These are phyloP conservation scores for Euplexia lucipara DNA, from an alignment of 2,888 invertebrate genomes.

Conservation along the genomic window DNA sequence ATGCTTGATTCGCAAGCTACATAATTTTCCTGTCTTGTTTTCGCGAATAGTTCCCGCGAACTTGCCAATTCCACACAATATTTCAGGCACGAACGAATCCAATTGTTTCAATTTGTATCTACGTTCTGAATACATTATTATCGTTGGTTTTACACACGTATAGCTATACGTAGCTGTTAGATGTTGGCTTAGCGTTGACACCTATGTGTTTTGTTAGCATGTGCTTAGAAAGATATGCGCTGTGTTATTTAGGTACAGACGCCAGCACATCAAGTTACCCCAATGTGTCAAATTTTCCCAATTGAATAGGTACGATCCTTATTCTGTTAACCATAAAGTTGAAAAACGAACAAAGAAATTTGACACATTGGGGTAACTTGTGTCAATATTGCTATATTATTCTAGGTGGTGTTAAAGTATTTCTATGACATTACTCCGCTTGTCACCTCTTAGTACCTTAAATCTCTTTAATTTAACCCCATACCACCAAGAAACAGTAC, in stretches of 20 bases:
- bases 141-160: slow-evolving; percentile 46
- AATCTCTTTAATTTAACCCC: background rate
- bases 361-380: too few species aligned
- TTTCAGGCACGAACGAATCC: slow-evolving; percentile 65
- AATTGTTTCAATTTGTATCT: slow-evolving; percentile 68
- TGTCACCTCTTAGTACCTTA: background rate
- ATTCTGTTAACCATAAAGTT: too few species aligned
- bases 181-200: slow-evolving; percentile 36
- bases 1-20: slow-evolving; percentile 16
- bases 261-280: too few species aligned
- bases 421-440: too few species aligned
- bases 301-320: too few species aligned
- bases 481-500: background rate
- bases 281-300: too few species aligned
- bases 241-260: slow-evolving; percentile 8
- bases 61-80: slow-evolving; percentile 53
- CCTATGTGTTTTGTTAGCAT: slow-evolving; percentile 35
- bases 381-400: too few species aligned
- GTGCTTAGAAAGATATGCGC: background rate
- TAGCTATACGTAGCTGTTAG: background rate
- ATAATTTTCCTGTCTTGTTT: slow-evolving; percentile 30
- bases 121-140: slow-evolving; percentile 66
- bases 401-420: background rate
- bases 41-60: slow-evolving; percentile 33
- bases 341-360: too few species aligned